Base-by-base conservation (phyloP, 2,888 invertebrate species). In the Clostera curtula region DNA sequence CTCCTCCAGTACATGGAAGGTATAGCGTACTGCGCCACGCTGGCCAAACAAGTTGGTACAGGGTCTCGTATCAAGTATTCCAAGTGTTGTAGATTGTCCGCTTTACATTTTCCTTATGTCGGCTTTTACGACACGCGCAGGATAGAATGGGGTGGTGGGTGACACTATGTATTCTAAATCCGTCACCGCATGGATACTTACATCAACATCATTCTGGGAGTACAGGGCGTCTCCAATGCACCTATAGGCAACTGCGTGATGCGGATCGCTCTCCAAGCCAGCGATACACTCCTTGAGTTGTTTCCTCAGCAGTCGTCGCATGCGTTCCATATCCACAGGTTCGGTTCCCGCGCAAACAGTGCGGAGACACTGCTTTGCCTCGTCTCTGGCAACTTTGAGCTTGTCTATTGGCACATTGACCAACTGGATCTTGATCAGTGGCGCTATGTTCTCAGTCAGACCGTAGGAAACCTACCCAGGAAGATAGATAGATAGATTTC, bases 221-320 rank as follows among this genome's bases (percentile, higher is more conserved):
- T 95, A 96, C 13, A 97, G 74, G 56, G 93, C 90, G 60, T 96
- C 94, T 0, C 91, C 92, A 41, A 96, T 93, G 27, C 93, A 85
- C 49, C 90, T 87, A 57, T 89, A 90, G 0, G 94, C 92, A 25
- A 96, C 77, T 0, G 89, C 86, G 40, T 91, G 89, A 56, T 95
- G 93, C 0, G 95, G 94, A 41, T 86, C 86, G 7, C 87, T 88
- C 68, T 94, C 96, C 24, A 95, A 83, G 57, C 87, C 86, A 32
- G 90, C 90, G 17, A 91, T 73, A 34, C 86, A 85, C 56, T 92
- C 91, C 6, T 92, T 68, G 33, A 90, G 86, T 49, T 89, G 89
- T 32, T 91, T 88, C 44, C 89, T 88, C 19, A 96, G 85, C 5
- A 96, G 86, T 20, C 89, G 88, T 9, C 74, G 71, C 86, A 96